phyloP scores from a whole-genome alignment of 2,797 vertebrate species.

The Brachyrhaphis roseni region DNA sequence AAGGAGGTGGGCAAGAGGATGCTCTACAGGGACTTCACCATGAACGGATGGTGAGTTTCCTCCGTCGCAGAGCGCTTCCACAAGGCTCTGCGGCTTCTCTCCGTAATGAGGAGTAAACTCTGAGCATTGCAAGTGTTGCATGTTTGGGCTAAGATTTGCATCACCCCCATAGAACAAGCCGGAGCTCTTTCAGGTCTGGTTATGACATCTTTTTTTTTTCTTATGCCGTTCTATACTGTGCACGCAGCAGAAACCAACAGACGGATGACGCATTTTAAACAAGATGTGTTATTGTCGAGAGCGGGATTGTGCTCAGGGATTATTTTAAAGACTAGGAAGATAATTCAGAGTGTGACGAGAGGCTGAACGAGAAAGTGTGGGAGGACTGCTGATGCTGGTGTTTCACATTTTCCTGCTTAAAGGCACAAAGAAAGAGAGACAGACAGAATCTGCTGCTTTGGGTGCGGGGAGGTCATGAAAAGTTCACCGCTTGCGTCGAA shows the following conservation, averaged over 20 bases:
- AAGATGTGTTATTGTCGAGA: constrained; percentile 15
- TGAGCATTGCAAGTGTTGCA: not conserved
- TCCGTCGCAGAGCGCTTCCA: not conserved
- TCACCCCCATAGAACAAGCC: not conserved
- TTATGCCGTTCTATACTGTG: not conserved
- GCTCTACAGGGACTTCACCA: constrained; percentile 96
- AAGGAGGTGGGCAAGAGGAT: constrained; percentile 97
- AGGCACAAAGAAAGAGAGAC: not conserved
- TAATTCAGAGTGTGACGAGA: not conserved
- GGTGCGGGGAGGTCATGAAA: constrained; percentile 3
- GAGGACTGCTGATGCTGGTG: not conserved
- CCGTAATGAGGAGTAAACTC: not conserved
- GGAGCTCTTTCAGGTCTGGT: not conserved
- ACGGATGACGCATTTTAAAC: constrained; percentile 15
- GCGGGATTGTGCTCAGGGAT: not conserved
- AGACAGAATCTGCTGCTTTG: not conserved
- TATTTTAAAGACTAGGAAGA: not conserved
- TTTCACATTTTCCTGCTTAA: not conserved
- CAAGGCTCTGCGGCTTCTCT: not conserved
- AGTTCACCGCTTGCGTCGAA: constrained; percentile 11
- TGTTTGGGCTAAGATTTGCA: not conserved
- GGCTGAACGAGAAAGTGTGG: not conserved
- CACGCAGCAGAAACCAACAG: not conserved
- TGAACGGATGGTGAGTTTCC: constrained; percentile 90
- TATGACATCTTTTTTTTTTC: not conserved